phyloP scores from a whole-genome alignment of 1,140 invertebrate species.

The Lordiphosa clarofinis region DNA sequence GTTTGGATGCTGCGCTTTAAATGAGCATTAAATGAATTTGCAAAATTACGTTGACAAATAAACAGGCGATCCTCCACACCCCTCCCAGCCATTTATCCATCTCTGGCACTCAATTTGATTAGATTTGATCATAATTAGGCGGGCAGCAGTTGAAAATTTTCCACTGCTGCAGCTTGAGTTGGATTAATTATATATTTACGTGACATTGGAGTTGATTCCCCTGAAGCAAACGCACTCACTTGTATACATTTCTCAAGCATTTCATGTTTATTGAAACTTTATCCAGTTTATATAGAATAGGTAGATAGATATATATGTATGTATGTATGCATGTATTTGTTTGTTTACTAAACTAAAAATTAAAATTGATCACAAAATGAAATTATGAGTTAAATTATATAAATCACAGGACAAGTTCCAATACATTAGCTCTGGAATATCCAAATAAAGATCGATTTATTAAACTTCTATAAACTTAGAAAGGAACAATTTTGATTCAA shows the following conservation, averaged over 20 bases:
- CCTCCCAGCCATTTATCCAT: conserved; percentile 9
- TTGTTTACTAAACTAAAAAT: conserved; percentile 12
- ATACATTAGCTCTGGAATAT: conserved; percentile 32
- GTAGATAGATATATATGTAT: conserved; percentile 4
- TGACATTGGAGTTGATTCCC: neutral
- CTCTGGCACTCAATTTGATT: conserved; percentile 17
- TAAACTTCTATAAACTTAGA: conserved; percentile 25
- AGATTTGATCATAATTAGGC: conserved; percentile 12
- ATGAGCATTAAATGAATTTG: conserved; percentile 77
- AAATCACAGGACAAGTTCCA: conserved; percentile 33
- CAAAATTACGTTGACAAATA: conserved; percentile 74
- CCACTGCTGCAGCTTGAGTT: conserved; percentile 52
- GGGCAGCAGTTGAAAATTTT: conserved; percentile 47
- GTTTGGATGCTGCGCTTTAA: conserved; percentile 54
- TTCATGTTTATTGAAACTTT: conserved; percentile 8
- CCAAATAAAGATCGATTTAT: conserved; percentile 23
- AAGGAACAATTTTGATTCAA: conserved; percentile 15
- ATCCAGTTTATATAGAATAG: neutral
- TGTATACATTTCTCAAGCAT: conserved; percentile 1
- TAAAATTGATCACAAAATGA: conserved; percentile 21
- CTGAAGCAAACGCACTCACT: neutral
- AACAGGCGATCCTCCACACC: neutral
- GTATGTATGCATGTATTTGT: neutral
- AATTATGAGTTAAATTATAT: conserved; percentile 19
- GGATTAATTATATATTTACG: neutral